Conservation (phyloP, 2,888 invertebrate genomes). For the Clepsis dumicolana region DNA sequence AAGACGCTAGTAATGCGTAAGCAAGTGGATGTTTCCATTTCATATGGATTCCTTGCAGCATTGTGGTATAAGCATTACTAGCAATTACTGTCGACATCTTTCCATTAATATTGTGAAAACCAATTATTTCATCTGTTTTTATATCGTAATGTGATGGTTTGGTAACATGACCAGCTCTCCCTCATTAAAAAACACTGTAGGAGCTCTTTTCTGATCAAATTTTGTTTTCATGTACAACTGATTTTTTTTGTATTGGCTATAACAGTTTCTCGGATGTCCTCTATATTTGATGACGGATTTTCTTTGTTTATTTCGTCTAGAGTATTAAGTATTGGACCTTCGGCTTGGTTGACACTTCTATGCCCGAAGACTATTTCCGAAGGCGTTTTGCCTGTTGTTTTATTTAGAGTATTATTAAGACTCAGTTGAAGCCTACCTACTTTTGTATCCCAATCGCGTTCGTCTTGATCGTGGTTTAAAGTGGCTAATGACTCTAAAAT, state of each 20-base stretch:
- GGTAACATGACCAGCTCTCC: conserved; percentile 19
- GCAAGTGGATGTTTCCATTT: conserved; percentile 10
- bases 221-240: too few relatives aligned
- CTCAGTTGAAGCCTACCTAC: neutral
- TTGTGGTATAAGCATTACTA: neutral
- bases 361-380: neutral
- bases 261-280: neutral
- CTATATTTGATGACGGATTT: neutral
- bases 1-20: neutral
- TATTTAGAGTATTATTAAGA: neutral
- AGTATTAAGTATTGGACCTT: neutral
- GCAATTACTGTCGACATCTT: neutral
- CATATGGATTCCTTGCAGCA: neutral
- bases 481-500: too few relatives aligned
- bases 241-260: neutral
- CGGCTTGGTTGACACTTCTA: neutral
- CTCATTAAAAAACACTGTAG: conserved; percentile 6
- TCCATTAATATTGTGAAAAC: conserved; percentile 7
- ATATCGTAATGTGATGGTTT: conserved; percentile 6
- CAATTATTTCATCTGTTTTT: conserved; percentile 8
- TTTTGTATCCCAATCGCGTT: too few relatives aligned
- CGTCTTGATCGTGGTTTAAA: too few relatives aligned
- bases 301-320: neutral
- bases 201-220: conserved; percentile 7
- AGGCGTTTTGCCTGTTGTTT: neutral